Evolutionary conservation across 2,113 vertebrate species (phyloP), one percentile per base, ranked within the genome.

Genomic region (Sinosuthora webbiana): DNA sequence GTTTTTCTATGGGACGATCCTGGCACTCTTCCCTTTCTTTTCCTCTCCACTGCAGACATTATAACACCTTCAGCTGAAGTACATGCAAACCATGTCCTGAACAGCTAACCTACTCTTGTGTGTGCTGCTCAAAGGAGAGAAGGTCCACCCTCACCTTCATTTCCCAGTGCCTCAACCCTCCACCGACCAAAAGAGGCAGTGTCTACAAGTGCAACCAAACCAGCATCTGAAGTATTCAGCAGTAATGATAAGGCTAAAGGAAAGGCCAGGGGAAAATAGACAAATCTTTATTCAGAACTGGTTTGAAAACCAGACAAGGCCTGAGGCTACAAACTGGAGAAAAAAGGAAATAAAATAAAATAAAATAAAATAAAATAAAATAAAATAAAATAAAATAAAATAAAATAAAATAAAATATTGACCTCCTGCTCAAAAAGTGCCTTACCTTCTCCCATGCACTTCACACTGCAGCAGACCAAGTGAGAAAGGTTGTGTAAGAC

Each of bases 401-500:
- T 45, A 45, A 91, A 95, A 62, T 37, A 44, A 86, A 86, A 89
- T 59, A 62, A 87, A 91, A 93, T 79, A 73, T 9, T 76, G 74
- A 73, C 75, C 44, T 57, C 9, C 49, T 69, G 20, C 37, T 85
- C 57, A 60, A 19, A 1, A 11, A 53, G 11, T 17, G 24, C 35
- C 21, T 92, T 70, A 41, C 53, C 12, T 74, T 91, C 24, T 83
- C 12, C 23, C 11, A 5, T 27, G 13, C 18, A 27, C 15, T 71
- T 76, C 53, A n/a, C 12, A 7, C 28, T 18, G 31, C 52, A 78
- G 57, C 31, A 49, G 18, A 55, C 15, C 25, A 24, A 63, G 25
- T 35, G n/a, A 74, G 42, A 47, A 70, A 49, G 24, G 12, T 11
- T 80, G 83, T 57, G 8, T 57, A 55, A 76, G 49, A 57, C 37